Evolutionary conservation across 1,140 invertebrate genomes (phyloP), one percentile per base, ranked within the genome.

Genomic region (Asbolus verrucosus): DNA sequence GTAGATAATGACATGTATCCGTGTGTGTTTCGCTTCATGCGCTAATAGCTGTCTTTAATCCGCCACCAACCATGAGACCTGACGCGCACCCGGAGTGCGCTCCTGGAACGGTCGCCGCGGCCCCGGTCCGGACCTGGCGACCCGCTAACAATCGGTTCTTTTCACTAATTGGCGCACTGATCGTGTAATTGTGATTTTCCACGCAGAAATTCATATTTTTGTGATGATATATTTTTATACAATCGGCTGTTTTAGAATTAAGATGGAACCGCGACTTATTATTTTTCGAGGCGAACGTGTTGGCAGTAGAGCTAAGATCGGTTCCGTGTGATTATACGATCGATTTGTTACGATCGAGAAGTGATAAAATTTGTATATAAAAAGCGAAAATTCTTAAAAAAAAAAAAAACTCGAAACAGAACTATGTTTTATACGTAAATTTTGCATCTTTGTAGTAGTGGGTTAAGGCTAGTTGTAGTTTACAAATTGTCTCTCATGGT

Each of bases 171-270:
- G 62, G 62, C 62, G 62, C 11, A 43, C 39, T 65, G 19, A 41
- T 63, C 36, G 60, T 62, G 38, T 16, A 31, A 13, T 62, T 62
- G 36, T 43, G 36, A 65, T 65, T 65, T 65, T 65, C 19, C 30
- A 65, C 24, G 21, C 18, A 30, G 27, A 43, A 65, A 65, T 24
- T 65, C n/a, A 50, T 63, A 75, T 71, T 72, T 77, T 77, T 78
- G 76, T 78, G 76, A 78, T 76, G 74, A 67, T 76, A 77, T 77
- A 78, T 78, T 78, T 78, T 78, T 78, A 73, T 78, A 77, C 76
- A 36, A 70, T 70, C 62, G 43, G 50, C 62, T 59, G 39, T 70
- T 43, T 70, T 65, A 65, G 61, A 60, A 59, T 65, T 61, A 33
- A 62, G 24, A n/a, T 63, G 46, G 62, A 46, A 65, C 43, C 62